Percentiles rank a stretch among this genome's conserved stretches.
phyloP scores from a whole-genome alignment of 2,797 vertebrate species.

The Geotrypetes seraphini region DNA sequence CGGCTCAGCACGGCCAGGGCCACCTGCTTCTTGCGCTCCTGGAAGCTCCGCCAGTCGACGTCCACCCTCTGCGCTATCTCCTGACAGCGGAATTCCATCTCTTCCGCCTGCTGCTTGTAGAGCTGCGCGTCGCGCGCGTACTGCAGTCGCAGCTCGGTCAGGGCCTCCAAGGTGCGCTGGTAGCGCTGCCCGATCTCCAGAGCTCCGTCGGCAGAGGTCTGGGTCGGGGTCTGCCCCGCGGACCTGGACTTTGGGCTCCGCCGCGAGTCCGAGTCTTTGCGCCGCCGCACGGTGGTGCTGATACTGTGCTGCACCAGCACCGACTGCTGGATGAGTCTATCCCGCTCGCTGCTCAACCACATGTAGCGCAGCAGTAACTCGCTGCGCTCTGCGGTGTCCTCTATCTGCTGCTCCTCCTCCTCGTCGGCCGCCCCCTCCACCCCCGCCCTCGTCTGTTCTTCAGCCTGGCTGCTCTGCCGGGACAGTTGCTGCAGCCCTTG shows the following conservation, averaged over 20 bases:
- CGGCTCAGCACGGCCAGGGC: slow-evolving; percentile 32
- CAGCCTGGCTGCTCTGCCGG: too few relatives aligned
- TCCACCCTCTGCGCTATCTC: slow-evolving; percentile 40
- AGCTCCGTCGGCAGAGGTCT: slow-evolving; percentile 1
- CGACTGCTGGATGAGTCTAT: slow-evolving; percentile 30
- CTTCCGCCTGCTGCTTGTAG: slow-evolving; percentile 27
- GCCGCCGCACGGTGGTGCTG: slow-evolving; percentile 33
- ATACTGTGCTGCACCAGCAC: slow-evolving; percentile 50
- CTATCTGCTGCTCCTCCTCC: not conserved
- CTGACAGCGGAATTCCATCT: slow-evolving; percentile 21
- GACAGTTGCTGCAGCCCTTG: not conserved
- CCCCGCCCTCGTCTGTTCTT: too few relatives aligned
- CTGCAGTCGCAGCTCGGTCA: slow-evolving; percentile 43
- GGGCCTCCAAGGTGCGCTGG: slow-evolving; percentile 20
- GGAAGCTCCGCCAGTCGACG: slow-evolving; percentile 44
- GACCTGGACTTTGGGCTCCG: slow-evolving; percentile 2
- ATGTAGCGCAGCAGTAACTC: slow-evolving; percentile 30
- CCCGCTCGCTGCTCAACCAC: slow-evolving; percentile 37
- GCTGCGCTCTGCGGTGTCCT: not conserved
- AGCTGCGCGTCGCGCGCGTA: slow-evolving; percentile 1
- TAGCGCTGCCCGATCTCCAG: slow-evolving; percentile 44
- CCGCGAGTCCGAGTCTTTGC: slow-evolving; percentile 13
- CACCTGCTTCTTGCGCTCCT: slow-evolving; percentile 44
- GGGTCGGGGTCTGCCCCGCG: slow-evolving; percentile 6
- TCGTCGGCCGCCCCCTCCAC: not conserved